Evolutionary conservation across 1,140 invertebrate species (phyloP).

Genomic region (Solenopsis fugax): DNA sequence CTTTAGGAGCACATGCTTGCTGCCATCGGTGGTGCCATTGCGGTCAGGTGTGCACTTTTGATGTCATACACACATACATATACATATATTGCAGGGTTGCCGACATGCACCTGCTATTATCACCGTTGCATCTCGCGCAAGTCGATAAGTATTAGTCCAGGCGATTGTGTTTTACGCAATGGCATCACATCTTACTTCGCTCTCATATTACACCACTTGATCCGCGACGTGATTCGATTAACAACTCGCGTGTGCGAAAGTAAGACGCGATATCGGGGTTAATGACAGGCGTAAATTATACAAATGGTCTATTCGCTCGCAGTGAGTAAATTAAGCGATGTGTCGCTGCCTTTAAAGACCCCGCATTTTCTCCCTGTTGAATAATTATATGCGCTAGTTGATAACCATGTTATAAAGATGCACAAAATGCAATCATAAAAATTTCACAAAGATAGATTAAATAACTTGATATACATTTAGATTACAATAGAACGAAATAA

Average conservation of each 20-base stretch:
- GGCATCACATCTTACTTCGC: slow-evolving; percentile 20
- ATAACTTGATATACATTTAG: neutral
- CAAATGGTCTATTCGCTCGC: slow-evolving; percentile 32
- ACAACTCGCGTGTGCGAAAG: slow-evolving; percentile 57
- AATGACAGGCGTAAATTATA: slow-evolving; percentile 59
- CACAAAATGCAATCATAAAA: neutral
- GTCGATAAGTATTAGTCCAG: slow-evolving; percentile 8
- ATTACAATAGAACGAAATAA: neutral
- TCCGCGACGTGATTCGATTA: slow-evolving; percentile 67
- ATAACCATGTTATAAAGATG: neutral
- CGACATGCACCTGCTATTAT: slow-evolving; percentile 24
- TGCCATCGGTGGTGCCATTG: neutral
- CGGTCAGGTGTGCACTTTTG: neutral
- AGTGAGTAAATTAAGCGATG: slow-evolving; percentile 20
- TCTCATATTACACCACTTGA: slow-evolving; percentile 31
- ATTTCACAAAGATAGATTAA: neutral
- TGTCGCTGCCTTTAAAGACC: neutral
- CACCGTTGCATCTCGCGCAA: neutral
- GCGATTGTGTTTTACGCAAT: neutral
- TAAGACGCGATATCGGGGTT: slow-evolving; percentile 59
- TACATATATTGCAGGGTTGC: neutral
- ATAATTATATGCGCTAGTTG: neutral
- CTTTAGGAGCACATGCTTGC: neutral
- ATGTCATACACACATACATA: neutral
- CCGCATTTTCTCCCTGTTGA: neutral